Percentiles rank a stretch among this genome's conserved stretches.
Evolutionary conservation across 2,797 vertebrate species (phyloP).

Genomic region (Diglossa cyanea): DNA sequence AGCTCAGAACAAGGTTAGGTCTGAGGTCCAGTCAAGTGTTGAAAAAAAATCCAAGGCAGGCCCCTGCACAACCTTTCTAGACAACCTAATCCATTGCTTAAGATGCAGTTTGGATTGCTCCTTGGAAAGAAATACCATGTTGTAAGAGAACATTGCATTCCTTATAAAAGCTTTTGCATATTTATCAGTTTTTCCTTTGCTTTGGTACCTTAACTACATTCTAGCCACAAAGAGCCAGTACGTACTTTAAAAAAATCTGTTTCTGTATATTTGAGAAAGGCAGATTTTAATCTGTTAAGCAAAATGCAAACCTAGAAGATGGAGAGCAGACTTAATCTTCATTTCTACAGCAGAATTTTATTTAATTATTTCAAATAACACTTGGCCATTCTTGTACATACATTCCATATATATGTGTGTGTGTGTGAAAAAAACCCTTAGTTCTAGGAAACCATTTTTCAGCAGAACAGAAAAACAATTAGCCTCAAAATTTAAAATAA

Average conservation of each 20-base stretch:
- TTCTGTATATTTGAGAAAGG: not conserved
- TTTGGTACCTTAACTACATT: not conserved
- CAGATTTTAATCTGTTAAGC: not conserved
- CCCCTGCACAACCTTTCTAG: not conserved
- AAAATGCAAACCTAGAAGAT: not conserved
- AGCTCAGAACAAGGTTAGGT: not conserved
- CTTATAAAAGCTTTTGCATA: not conserved
- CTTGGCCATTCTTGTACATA: not conserved
- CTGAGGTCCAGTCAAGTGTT: not conserved
- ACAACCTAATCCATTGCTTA: not conserved
- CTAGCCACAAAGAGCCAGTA: not conserved
- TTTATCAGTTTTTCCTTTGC: not conserved
- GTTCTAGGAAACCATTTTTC: slow-evolving; percentile 42
- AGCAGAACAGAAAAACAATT: slow-evolving; percentile 57
- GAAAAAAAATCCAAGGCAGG: not conserved
- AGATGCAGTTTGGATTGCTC: not conserved
- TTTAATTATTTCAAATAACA: not conserved
- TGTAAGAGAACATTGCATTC: not conserved
- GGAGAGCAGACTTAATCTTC: not conserved
- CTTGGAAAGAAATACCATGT: not conserved
- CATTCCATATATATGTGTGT: not conserved
- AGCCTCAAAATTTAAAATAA: slow-evolving; percentile 61
- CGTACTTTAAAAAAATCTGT: not conserved
- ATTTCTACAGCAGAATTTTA: not conserved
- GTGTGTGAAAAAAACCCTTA: not conserved